Evolutionary conservation across 2,113 vertebrate species (phyloP).

Genomic region (Chaenogobius annularis): DNA sequence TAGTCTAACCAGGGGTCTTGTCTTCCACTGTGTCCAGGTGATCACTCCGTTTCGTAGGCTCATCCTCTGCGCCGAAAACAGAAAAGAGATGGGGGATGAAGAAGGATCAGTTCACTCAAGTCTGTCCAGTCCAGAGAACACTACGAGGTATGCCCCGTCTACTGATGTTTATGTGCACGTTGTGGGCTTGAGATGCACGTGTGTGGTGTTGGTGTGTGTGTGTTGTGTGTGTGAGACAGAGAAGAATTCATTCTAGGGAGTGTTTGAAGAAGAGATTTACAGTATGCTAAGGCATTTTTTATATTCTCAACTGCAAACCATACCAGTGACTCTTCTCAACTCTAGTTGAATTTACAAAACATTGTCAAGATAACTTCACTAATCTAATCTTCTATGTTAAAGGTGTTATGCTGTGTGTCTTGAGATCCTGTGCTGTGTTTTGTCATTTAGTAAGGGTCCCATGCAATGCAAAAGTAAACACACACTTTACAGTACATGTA

Average conservation of each 20-base stretch:
- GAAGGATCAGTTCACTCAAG: slow-evolving; percentile 91
- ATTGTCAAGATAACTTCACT: neutral
- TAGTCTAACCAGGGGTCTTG: neutral
- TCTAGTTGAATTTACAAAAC: neutral
- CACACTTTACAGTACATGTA: neutral
- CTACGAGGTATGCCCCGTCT: slow-evolving; percentile 86
- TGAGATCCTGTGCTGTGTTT: neutral
- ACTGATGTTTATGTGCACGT: neutral
- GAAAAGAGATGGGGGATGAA: slow-evolving; percentile 98
- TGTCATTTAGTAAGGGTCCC: neutral
- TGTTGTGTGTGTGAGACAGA: neutral
- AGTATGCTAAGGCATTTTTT: neutral
- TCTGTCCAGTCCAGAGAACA: slow-evolving; percentile 96
- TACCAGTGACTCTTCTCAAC: neutral
- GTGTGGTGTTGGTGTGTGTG: neutral
- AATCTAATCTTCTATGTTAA: neutral
- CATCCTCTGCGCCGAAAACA: slow-evolving; percentile 88
- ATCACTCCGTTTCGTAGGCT: slow-evolving; percentile 92
- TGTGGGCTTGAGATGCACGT: neutral
- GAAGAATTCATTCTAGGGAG: neutral
- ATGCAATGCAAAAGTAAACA: slow-evolving; percentile 11
- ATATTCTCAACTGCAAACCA: too few species aligned
- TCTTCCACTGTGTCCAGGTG: slow-evolving; percentile 74
- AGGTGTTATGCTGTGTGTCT: neutral
- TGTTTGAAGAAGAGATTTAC: slow-evolving; percentile 15